A percentile compares a stretch with the other conserved stretches of the same genome.
These are phyloP conservation scores for Selenia dentaria DNA, from an alignment of 2,888 invertebrate genomes.

Conservation along the genomic window DNA sequence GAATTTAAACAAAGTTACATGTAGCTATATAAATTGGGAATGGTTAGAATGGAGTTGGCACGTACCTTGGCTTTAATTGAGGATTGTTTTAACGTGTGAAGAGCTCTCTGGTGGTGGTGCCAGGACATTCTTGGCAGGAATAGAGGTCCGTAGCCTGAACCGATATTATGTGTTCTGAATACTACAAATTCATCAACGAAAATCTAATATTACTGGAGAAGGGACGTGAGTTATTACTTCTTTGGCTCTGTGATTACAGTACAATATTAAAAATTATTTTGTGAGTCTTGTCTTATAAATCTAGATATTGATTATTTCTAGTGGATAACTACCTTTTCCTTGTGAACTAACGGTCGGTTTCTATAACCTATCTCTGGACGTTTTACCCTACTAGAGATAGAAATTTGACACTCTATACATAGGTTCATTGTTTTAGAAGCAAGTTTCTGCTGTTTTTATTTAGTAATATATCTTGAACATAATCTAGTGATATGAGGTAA, in stretches of 20 bases:
- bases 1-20: conserved; percentile 16
- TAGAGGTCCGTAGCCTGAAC: conserved; percentile 38
- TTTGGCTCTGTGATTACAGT: background rate
- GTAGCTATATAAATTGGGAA: conserved; percentile 15
- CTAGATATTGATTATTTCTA: too few species aligned
- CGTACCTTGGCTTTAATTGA: conserved; percentile 63
- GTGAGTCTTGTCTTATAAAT: too few species aligned
- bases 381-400: too few species aligned
- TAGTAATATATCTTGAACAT: too few species aligned
- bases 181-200: conserved; percentile 53
- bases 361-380: too few species aligned
- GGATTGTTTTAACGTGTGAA: conserved; percentile 52
- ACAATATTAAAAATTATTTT: too few species aligned
- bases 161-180: conserved; percentile 59
- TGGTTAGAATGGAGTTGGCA: conserved; percentile 35
- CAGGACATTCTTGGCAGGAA: conserved; percentile 61
- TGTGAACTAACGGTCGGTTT: too few species aligned
- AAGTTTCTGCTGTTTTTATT: too few species aligned
- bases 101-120: conserved; percentile 31
- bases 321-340: too few species aligned
- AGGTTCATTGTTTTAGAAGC: too few species aligned
- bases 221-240: conserved; percentile 37
- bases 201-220: conserved; percentile 52
- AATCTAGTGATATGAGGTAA: too few species aligned
- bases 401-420: too few species aligned